Evolutionary conservation across 2,797 vertebrate species (phyloP).

Genomic region (Cynopterus sphinx): DNA sequence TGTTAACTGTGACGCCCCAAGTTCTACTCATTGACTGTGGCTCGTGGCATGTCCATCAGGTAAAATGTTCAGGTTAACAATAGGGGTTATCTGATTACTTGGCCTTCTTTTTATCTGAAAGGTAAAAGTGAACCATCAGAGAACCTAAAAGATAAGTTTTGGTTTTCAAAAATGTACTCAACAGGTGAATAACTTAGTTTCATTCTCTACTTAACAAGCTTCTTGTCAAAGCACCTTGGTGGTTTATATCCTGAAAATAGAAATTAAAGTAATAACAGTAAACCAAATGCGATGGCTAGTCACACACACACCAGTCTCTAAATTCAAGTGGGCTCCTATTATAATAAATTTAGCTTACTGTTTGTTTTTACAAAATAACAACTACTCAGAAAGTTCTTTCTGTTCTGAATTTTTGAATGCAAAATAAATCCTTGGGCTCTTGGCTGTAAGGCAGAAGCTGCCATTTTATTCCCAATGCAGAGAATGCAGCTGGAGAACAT

Average conservation of each 20-base stretch:
- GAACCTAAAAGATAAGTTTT: background rate
- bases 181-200: background rate
- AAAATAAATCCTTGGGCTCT: conserved; percentile 61
- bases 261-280: conserved; percentile 59
- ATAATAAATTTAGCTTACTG: conserved; percentile 53
- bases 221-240: conserved; percentile 43
- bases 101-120: background rate
- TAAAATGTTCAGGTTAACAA: background rate
- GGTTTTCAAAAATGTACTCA: background rate
- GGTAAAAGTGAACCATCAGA: background rate
- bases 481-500: conserved; percentile 68
- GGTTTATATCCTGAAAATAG: conserved; percentile 47
- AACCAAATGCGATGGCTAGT: background rate
- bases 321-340: conserved; percentile 46
- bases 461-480: conserved; percentile 62
- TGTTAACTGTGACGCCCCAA: background rate
- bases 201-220: background rate
- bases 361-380: conserved; percentile 63
- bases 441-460: conserved; percentile 65
- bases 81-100: background rate
- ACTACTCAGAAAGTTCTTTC: conserved; percentile 46
- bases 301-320: background rate
- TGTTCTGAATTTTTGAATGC: conserved; percentile 67
- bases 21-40: background rate
- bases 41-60: background rate